Evolutionary conservation across 2,797 vertebrate genomes (phyloP).

Genomic region (Phataginus tetradactyla): DNA sequence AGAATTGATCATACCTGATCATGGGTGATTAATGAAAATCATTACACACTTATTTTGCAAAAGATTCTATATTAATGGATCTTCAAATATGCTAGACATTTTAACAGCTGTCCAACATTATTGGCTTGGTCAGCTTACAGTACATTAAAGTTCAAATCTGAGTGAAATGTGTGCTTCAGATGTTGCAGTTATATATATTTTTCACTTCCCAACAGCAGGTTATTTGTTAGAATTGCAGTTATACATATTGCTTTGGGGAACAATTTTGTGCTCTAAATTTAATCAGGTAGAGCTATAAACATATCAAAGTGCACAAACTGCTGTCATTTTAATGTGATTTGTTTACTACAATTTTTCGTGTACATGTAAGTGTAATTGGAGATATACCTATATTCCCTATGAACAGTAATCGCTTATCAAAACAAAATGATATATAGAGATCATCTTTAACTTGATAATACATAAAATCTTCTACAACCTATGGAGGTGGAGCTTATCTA

Average conservation of each 20-base stretch:
- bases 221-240: conserved; percentile 33
- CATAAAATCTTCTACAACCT: background rate
- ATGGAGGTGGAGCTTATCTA: background rate
- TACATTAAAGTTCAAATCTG: conserved; percentile 8
- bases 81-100: background rate
- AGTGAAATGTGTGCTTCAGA: conserved; percentile 31
- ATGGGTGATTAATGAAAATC: conserved; percentile 4
- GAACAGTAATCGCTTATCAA: background rate
- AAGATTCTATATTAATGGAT: background rate
- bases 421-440: background rate
- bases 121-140: background rate
- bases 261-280: conserved; percentile 46
- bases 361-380: conserved; percentile 13
- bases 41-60: background rate
- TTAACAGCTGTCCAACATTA: background rate
- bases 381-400: background rate
- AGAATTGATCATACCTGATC: background rate
- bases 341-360: conserved; percentile 37
- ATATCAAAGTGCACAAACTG: conserved; percentile 19
- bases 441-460: background rate
- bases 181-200: background rate
- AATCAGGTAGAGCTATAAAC: conserved; percentile 49
- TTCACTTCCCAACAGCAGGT: background rate
- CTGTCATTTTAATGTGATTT: conserved; percentile 50
- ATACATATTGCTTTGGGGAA: background rate